A percentile compares a stretch with the other conserved stretches of the same genome.
These are phyloP conservation scores for Anthophora plumipes DNA, from an alignment of 2,888 invertebrate species.

Conservation along the genomic window DNA sequence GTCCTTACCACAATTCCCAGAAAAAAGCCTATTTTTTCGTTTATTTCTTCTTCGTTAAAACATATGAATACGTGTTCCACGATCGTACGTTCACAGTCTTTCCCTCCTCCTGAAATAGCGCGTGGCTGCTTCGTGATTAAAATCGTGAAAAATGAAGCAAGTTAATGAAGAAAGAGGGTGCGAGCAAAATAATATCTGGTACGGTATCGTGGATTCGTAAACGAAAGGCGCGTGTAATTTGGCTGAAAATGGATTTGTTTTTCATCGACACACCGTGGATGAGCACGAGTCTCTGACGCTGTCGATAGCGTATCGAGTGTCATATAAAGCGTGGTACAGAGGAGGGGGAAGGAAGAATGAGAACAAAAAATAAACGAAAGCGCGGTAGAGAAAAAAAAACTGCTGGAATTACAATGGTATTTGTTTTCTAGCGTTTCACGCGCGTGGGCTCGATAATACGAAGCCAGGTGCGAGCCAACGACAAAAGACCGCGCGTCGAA, in stretches of 20 bases:
- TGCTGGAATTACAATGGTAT: conserved; percentile 57
- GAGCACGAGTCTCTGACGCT: conserved; percentile 13
- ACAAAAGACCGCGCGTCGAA: conserved; percentile 48
- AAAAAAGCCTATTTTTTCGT: neutral
- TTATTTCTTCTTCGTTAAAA: neutral
- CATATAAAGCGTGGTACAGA: conserved; percentile 40
- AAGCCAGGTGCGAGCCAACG: conserved; percentile 24
- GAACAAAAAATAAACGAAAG: neutral
- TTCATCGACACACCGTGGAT: conserved; percentile 53
- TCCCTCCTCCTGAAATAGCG: no score
- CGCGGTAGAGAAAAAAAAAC: conserved; percentile 23
- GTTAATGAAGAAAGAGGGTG: conserved; percentile 14
- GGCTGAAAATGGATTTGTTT: conserved; percentile 69
- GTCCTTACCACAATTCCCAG: no score
- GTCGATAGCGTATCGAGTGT: conserved; percentile 51
- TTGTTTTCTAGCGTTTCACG: conserved; percentile 52
- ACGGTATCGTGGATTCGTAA: conserved; percentile 41
- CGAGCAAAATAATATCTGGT: conserved; percentile 51
- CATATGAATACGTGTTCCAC: neutral
- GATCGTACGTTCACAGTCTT: no score
- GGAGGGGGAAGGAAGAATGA: neutral
- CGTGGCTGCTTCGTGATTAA: conserved; percentile 39
- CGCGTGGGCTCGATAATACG: conserved; percentile 46
- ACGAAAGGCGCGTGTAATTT: conserved; percentile 66
- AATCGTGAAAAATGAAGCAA: conserved; percentile 33